Evolutionary conservation across 1,140 invertebrate species (phyloP).

Genomic region (Penaeus indicus): DNA sequence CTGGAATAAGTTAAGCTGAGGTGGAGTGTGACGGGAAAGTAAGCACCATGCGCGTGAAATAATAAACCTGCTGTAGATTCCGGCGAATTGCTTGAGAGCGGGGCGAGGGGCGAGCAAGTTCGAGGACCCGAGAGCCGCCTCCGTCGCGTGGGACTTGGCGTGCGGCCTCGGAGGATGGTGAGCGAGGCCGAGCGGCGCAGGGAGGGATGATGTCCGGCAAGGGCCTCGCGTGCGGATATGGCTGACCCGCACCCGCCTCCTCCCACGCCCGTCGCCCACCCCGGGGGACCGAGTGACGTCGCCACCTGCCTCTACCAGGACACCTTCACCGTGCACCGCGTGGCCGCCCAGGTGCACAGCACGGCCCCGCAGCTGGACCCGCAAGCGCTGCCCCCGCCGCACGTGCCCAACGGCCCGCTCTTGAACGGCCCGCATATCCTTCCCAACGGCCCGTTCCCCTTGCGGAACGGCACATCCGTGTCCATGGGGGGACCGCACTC

Average conservation of each 20-base stretch:
- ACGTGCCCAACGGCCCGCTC: conserved; percentile 34
- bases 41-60: not conserved
- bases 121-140: not conserved
- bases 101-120: not conserved
- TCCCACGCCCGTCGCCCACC: conserved; percentile 8
- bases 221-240: not conserved
- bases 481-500: conserved; percentile 34
- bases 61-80: not conserved
- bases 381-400: conserved; percentile 3
- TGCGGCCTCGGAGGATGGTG: not conserved
- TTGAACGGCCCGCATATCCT: conserved; percentile 15
- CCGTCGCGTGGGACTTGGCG: not conserved
- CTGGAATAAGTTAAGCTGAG: too few species aligned
- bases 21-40: too few species aligned
- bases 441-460: conserved; percentile 28
- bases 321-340: not conserved
- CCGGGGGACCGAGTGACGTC: not conserved
- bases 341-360: conserved; percentile 17
- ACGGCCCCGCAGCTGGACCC: not conserved
- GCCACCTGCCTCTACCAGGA: not conserved
- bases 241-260: not conserved
- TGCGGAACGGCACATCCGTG: conserved; percentile 1
- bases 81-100: not conserved
- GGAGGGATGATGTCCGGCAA: conserved; percentile 1
- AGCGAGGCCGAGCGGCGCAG: not conserved